Percentiles rank a stretch among this genome's conserved stretches.
phyloP scores from a whole-genome alignment of 2,888 invertebrate genomes.

The Euclidia mi region DNA sequence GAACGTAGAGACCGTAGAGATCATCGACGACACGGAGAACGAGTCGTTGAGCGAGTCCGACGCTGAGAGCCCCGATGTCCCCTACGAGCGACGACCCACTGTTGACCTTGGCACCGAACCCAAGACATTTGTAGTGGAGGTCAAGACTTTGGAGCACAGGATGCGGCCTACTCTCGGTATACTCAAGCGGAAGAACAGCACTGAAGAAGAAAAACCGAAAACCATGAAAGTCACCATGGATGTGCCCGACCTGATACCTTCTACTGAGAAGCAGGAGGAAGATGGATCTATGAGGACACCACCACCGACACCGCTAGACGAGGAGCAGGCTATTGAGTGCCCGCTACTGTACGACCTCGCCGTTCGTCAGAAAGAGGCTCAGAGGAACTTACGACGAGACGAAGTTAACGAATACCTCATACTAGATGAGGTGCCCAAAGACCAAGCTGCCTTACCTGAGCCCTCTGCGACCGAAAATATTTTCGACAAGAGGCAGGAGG shows the following conservation, averaged over 20 bases:
- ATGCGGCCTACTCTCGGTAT: constrained; percentile 80
- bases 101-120: constrained; percentile 75
- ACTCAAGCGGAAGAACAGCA: constrained; percentile 64
- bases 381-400: constrained; percentile 57
- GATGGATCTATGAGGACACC: constrained; percentile 58
- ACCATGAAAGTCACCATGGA: constrained; percentile 58
- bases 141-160: constrained; percentile 76
- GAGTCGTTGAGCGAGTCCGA: constrained; percentile 59
- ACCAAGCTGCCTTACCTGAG: constrained; percentile 75
- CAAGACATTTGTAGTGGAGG: constrained; percentile 80
- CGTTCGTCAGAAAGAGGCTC: constrained; percentile 53
- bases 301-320: constrained; percentile 58
- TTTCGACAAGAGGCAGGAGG: constrained; percentile 18
- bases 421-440: constrained; percentile 74
- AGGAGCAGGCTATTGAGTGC: constrained; percentile 49
- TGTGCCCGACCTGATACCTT: constrained; percentile 70
- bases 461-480: constrained; percentile 70
- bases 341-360: constrained; percentile 62
- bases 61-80: constrained; percentile 59
- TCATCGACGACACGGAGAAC: constrained; percentile 88
- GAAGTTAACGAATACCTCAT: constrained; percentile 73
- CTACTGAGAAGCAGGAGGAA: constrained; percentile 42
- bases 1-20: constrained; percentile 88
- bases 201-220: constrained; percentile 60
- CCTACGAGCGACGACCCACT: constrained; percentile 48